Base-by-base conservation (phyloP, 2,113 vertebrate species). In the Passer domesticus region DNA sequence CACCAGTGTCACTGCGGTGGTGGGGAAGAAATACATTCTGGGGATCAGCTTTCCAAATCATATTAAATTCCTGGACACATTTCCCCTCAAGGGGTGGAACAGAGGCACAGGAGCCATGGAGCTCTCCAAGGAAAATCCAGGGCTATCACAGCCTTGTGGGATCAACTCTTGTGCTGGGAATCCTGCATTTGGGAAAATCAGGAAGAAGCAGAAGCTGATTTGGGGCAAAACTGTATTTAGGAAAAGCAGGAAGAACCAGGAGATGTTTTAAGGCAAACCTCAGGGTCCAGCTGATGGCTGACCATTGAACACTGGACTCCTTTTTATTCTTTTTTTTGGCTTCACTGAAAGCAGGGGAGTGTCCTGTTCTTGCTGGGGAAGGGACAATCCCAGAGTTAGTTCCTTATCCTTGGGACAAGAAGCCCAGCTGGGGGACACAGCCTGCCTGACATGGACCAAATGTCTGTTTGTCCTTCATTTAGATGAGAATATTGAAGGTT, bases 11-110 rank as follows among this genome's bases (percentile, higher is more conserved):
- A 76, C 80, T 83, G 60, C 70, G 89, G 39, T 23, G 47, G n/a
- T 58, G 74, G 55, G 47, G 52, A 43, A 58, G 60, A 74, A 93
- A 76, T 35, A 21, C 8, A 67, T 73, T 89, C 56, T 44, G 55
- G 87, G 25, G 70, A 89, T 85, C 77, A 87, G 67, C 63, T 94
- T 83, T 78, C 55, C 80, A 93, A 87, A 75, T 47, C 74, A 58
- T 75, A 85, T 66, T 75, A 58, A 94, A 91, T 46, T 87, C 55
- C 50, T 83, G 91, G 66, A 86, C 81, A 25, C 52, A 75, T 80
- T 92, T 89, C 52, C 49, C 67, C 67, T 30, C 58, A 63, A 76
- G 73, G 50, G 13, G 7, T 50, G 68, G 47, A 79, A 56, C 4
- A 47, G 66, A 92, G 74, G 39, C 13, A 6, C 0, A 1, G 75